Evolutionary conservation across 2,113 vertebrate species (phyloP).

Genomic region (Ptilonorhynchus violaceus): DNA sequence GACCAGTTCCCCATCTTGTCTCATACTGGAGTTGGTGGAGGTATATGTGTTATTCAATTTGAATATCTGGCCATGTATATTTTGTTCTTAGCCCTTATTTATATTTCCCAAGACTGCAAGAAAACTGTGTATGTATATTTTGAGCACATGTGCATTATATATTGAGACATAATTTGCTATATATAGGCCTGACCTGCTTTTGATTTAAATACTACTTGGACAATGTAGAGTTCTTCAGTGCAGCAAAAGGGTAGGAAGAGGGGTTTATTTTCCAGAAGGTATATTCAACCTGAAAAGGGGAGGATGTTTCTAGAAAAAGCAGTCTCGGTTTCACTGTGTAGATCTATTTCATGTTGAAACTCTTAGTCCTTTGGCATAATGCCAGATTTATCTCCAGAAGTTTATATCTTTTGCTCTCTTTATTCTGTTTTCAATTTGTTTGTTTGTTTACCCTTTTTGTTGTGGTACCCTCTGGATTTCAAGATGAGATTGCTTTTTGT

Average conservation of each 20-base stretch:
- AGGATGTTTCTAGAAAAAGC: not conserved
- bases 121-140: not conserved
- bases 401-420: not conserved
- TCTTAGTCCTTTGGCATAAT: not conserved
- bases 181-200: not conserved
- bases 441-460: not conserved
- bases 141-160: not conserved
- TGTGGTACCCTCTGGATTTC: not conserved
- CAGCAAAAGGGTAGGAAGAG: not conserved
- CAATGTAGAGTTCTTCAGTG: not conserved
- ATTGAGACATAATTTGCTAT: not conserved
- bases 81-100: not conserved
- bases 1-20: not conserved
- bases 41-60: not conserved
- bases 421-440: not conserved
- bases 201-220: not conserved
- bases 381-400: not conserved
- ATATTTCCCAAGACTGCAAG: not conserved
- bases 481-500: conserved; percentile 11
- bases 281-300: not conserved
- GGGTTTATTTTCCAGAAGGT: not conserved
- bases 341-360: not conserved
- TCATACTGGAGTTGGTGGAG: accelerated
- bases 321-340: not conserved
- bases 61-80: not conserved